A percentile compares a stretch with the other conserved stretches of the same genome.
Evolutionary conservation across 1,140 invertebrate species (phyloP).

Genomic region (Monochamus saltuarius): DNA sequence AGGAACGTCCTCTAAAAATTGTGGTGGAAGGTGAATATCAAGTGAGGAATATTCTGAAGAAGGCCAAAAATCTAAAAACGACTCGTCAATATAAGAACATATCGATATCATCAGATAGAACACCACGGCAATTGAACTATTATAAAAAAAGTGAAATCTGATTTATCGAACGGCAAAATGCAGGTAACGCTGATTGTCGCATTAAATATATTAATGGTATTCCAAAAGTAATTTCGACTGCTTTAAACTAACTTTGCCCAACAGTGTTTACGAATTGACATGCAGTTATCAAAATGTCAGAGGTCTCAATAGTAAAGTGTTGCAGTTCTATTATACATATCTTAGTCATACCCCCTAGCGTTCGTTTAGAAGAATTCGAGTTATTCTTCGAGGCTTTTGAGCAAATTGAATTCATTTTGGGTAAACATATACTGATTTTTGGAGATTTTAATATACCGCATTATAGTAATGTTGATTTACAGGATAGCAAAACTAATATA

Average conservation of each 20-base stretch:
- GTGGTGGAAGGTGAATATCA: not conserved
- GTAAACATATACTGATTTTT: no score
- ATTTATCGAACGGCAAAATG: not conserved
- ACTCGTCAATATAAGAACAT: not conserved
- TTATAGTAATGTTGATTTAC: not conserved
- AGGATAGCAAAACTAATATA: conserved; percentile 1
- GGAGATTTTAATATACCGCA: no score
- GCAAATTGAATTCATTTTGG: no score
- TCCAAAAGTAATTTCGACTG: conserved; percentile 5
- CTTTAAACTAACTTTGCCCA: conserved; percentile 5
- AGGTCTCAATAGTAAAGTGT: conserved; percentile 10
- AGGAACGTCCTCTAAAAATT: not conserved
- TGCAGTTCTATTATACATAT: not conserved
- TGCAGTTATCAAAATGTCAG: conserved; percentile 42
- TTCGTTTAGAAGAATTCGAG: no score
- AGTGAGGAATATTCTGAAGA: not conserved
- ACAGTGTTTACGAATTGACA: not conserved
- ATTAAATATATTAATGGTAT: conserved; percentile 13
- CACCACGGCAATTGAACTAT: conserved; percentile 1
- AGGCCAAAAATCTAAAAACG: not conserved
- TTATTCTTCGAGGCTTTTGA: no score
- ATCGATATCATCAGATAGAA: not conserved
- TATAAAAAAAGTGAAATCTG: not conserved
- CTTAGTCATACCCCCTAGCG: no score
- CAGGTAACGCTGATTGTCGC: conserved; percentile 3